phyloP scores from a whole-genome alignment of 2,888 invertebrate genomes.

The Lymantria monacha region DNA sequence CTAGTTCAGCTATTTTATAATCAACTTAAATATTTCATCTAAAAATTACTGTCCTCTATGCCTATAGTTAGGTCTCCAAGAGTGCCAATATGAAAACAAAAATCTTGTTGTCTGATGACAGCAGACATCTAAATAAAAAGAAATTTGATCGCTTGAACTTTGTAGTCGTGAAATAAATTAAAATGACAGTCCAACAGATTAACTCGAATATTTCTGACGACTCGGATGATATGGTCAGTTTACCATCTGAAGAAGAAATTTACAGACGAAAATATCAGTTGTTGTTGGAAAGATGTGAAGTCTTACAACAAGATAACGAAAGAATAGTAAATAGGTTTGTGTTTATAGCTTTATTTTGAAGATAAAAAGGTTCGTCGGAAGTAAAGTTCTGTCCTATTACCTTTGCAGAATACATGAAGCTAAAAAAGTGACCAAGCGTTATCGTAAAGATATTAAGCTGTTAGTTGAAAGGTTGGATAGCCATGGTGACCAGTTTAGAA shows the following conservation, averaged over 20 bases:
- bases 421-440: conserved; percentile 85
- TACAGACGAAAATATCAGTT: conserved; percentile 89
- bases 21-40: too few relatives aligned
- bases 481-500: conserved; percentile 87
- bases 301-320: conserved; percentile 89
- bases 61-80: background rate
- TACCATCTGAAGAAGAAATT: conserved; percentile 84
- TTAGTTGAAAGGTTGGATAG: conserved; percentile 86
- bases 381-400: conserved; percentile 20
- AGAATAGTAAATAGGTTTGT: conserved; percentile 85
- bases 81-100: background rate
- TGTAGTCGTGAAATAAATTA: conserved; percentile 78
- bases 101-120: conserved; percentile 34
- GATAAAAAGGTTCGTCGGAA: background rate
- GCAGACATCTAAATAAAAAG: conserved; percentile 56
- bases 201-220: conserved; percentile 81
- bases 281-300: conserved; percentile 87
- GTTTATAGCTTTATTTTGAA: conserved; percentile 33
- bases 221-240: conserved; percentile 80
- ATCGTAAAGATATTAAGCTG: conserved; percentile 86
- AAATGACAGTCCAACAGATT: conserved; percentile 81
- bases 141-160: conserved; percentile 72
- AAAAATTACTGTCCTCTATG: too few relatives aligned
- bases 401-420: conserved; percentile 85
- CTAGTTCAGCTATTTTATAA: too few relatives aligned